Conservation (phyloP, 2,797 vertebrate species). For the Molossus molossus region DNA sequence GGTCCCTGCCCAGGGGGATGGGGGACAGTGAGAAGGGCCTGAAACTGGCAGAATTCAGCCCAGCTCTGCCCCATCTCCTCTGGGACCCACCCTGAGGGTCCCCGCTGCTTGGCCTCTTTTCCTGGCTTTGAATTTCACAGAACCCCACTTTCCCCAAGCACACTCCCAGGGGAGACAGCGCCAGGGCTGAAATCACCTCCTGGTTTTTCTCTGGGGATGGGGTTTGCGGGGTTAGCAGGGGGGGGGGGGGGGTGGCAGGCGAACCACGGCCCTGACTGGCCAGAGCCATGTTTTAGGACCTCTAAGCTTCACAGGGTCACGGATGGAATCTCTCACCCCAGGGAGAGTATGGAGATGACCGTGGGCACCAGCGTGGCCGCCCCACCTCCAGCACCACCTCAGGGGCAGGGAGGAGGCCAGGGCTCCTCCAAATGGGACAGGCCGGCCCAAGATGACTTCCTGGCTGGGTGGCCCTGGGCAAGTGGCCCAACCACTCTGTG, state of each 20-base stretch:
- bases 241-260: not conserved
- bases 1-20: not conserved
- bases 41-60: not conserved
- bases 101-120: not conserved
- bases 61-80: not conserved
- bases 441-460: not conserved
- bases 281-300: not conserved
- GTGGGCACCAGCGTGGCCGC: no score
- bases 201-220: not conserved
- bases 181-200: accelerated
- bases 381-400: not conserved
- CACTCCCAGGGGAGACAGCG: not conserved
- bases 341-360: accelerated
- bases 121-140: not conserved
- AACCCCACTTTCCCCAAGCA: not conserved
- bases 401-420: not conserved
- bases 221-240: accelerated
- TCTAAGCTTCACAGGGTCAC: not conserved
- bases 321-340: not conserved
- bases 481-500: not conserved
- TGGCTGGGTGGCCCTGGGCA: not conserved
- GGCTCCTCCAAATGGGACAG: not conserved
- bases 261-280: not conserved
- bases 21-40: not conserved
- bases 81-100: no score